Conservation (phyloP, 2,797 vertebrate species). For the Rhinichthys osculus region DNA sequence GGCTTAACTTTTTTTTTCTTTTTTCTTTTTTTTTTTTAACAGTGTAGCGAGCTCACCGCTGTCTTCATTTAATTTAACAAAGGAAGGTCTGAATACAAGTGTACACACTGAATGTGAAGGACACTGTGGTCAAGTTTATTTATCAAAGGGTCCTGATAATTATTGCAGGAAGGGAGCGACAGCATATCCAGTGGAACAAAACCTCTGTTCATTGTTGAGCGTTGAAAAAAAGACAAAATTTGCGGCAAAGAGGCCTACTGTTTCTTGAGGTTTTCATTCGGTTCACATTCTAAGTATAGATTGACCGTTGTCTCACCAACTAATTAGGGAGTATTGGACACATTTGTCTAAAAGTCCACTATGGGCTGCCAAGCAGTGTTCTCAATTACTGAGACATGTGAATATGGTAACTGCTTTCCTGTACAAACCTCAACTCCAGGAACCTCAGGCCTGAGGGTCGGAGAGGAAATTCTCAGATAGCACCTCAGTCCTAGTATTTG, state of each 20-base stretch:
- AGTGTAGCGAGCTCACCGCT: background rate
- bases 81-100: conserved; percentile 28
- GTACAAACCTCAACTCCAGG: conserved; percentile 29
- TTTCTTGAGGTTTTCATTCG: conserved; percentile 48
- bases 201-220: conserved; percentile 37
- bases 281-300: conserved; percentile 43
- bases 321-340: conserved; percentile 49
- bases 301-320: conserved; percentile 34
- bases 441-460: conserved; percentile 31
- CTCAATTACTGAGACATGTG: conserved; percentile 43
- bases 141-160: conserved; percentile 45
- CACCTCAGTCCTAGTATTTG: conserved; percentile 31
- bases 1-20: too few relatives aligned
- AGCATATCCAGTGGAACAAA: conserved; percentile 8
- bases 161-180: conserved; percentile 36
- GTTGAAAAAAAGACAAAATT: conserved; percentile 10
- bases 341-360: conserved; percentile 40
- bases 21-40: too few relatives aligned
- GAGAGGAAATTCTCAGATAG: conserved; percentile 40
- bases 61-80: conserved; percentile 13
- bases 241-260: conserved; percentile 25
- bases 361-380: conserved; percentile 39
- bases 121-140: conserved; percentile 48
- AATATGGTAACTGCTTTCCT: conserved; percentile 47
- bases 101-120: conserved; percentile 16